Evolutionary conservation across 2,797 vertebrate genomes (phyloP).

Genomic region (Coluber constrictor): DNA sequence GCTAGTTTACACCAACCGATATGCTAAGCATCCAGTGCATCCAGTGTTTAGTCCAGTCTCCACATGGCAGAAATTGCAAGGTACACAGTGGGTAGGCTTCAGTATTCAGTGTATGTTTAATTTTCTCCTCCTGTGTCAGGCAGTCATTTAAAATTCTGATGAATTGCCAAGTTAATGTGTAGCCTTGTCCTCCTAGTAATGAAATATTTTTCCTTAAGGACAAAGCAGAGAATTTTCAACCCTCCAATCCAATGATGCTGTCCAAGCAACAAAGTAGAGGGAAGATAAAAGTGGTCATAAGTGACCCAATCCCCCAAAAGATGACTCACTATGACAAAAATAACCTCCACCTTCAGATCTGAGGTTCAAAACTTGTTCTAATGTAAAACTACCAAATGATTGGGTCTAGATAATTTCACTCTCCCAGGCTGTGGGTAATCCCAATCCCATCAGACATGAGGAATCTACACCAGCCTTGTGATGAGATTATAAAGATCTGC

Average conservation of each 20-base stretch:
- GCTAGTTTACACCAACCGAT: background rate
- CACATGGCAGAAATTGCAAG: background rate
- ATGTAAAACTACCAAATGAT: background rate
- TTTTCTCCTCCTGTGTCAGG: background rate
- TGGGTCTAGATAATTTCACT: background rate
- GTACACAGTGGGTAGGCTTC: background rate
- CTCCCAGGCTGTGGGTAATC: background rate
- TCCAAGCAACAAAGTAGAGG: background rate
- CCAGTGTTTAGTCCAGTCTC: background rate
- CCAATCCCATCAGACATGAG: background rate
- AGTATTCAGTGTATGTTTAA: background rate
- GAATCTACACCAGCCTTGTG: background rate
- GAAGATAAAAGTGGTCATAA: background rate
- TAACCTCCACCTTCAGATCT: background rate
- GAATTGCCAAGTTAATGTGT: background rate
- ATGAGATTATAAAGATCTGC: background rate
- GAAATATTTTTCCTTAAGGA: background rate
- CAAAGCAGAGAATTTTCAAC: background rate
- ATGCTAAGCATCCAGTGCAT: background rate
- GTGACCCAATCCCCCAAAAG: background rate
- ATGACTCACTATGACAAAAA: background rate
- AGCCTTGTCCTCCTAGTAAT: background rate
- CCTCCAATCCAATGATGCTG: no score
- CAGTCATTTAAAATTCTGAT: background rate
- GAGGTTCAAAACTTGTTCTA: background rate